Evolutionary conservation across 2,888 invertebrate genomes (phyloP).

Genomic region (Homarus gammarus): DNA sequence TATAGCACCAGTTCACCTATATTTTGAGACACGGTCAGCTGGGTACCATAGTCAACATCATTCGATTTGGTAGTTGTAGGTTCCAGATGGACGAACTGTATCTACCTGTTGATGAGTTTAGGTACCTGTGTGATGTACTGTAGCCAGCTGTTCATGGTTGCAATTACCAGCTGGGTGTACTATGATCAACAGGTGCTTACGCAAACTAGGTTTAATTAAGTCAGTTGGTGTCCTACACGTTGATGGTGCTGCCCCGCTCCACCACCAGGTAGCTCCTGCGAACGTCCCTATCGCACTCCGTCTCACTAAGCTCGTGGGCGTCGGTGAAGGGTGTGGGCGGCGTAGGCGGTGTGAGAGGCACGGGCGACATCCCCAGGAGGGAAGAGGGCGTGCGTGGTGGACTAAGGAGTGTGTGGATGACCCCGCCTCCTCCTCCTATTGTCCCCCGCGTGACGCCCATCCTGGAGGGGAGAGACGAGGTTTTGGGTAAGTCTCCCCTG

Average conservation of each 20-base stretch:
- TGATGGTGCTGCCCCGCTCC: conserved; percentile 57
- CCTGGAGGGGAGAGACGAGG: conserved; percentile 29
- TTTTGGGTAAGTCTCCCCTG: conserved; percentile 16
- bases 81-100: no score
- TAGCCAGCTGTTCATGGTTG: no score
- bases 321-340: conserved; percentile 67
- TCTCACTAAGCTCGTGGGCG: conserved; percentile 65
- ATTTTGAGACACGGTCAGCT: no score
- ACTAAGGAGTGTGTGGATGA: conserved; percentile 58
- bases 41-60: no score
- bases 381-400: conserved; percentile 65
- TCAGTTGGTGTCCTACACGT: conserved; percentile 29
- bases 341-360: conserved; percentile 61
- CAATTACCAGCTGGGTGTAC: no score
- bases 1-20: no score
- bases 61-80: no score
- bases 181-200: conserved; percentile 10
- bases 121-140: no score
- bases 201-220: not conserved
- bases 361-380: conserved; percentile 51
- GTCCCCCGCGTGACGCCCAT: conserved; percentile 52
- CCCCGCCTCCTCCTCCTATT: conserved; percentile 35
- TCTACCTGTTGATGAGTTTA: no score
- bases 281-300: conserved; percentile 61
- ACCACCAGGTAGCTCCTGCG: conserved; percentile 43